Conservation (phyloP, 2,113 vertebrate genomes). For the Castor canadensis region DNA sequence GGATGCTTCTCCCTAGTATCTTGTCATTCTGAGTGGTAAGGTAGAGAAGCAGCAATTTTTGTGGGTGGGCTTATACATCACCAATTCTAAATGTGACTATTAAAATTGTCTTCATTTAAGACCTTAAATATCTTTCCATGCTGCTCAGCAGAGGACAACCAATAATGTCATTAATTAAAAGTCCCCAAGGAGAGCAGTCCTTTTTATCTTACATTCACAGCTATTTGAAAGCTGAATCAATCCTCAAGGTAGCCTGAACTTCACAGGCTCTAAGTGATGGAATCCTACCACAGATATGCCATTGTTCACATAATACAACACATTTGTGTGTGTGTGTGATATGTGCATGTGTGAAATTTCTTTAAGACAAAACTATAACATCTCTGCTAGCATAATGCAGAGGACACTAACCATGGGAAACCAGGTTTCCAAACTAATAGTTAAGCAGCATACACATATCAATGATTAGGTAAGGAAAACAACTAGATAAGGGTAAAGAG, state of each 20-base stretch:
- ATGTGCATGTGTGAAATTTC: not conserved
- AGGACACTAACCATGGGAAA: conserved; percentile 8
- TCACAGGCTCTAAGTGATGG: conserved; percentile 38
- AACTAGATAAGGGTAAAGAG: not conserved
- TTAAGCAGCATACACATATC: not conserved
- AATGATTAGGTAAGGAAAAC: not conserved
- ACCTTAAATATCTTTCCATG: conserved; percentile 28
- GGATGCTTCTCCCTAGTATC: not conserved
- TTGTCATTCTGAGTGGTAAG: not conserved
- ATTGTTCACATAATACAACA: not conserved
- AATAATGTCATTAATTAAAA: conserved; percentile 51
- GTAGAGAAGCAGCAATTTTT: not conserved
- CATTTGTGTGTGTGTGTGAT: not conserved
- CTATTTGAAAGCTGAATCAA: conserved; percentile 42
- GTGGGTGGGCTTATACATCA: not conserved
- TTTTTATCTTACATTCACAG: conserved; percentile 64
- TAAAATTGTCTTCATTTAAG: conserved; percentile 49
- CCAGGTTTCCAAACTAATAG: not conserved
- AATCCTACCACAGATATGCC: conserved; percentile 31
- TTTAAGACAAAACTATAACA: conserved; percentile 28
- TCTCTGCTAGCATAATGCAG: not conserved
- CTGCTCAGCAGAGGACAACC: conserved; percentile 54
- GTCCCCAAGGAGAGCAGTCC: not conserved
- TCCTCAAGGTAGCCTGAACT: conserved; percentile 8
- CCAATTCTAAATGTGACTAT: conserved; percentile 16